Conservation (phyloP, 2,797 vertebrate genomes). For the Pelochelys cantorii region DNA sequence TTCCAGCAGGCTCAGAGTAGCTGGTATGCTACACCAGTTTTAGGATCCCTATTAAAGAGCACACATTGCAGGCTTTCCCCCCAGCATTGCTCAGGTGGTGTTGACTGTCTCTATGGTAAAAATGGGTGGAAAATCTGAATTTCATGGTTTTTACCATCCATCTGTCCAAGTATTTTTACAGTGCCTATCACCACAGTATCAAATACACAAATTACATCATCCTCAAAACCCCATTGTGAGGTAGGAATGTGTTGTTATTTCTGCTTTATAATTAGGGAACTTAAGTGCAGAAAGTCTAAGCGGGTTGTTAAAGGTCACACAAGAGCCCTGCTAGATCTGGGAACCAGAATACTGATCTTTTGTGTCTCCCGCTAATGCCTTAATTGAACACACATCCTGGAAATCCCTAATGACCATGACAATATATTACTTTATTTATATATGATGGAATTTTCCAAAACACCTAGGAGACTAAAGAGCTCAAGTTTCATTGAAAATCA, state of each 20-base stretch:
- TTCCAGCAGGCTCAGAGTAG: background rate
- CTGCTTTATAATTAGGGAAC: background rate
- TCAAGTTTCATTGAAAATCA: background rate
- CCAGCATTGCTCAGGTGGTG: rapidly evolving
- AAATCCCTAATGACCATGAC: background rate
- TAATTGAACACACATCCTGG: background rate
- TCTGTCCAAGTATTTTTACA: background rate
- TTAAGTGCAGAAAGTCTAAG: background rate
- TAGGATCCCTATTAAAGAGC: background rate
- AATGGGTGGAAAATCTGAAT: background rate
- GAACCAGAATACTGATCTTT: background rate
- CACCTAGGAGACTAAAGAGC: background rate
- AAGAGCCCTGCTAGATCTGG: no score
- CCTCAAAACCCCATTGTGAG: background rate
- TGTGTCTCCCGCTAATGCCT: background rate
- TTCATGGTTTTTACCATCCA: background rate
- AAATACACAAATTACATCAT: background rate
- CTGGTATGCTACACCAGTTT: background rate
- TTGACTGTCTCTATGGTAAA: background rate
- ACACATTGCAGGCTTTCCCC: background rate
- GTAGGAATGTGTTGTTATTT: background rate
- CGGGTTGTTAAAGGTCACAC: no score
- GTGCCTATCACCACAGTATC: rapidly evolving
- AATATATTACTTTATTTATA: background rate
- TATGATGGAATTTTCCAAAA: background rate